Evolutionary conservation across 2,888 invertebrate species (phyloP).

Genomic region (Pollenia griseotomentosa): DNA sequence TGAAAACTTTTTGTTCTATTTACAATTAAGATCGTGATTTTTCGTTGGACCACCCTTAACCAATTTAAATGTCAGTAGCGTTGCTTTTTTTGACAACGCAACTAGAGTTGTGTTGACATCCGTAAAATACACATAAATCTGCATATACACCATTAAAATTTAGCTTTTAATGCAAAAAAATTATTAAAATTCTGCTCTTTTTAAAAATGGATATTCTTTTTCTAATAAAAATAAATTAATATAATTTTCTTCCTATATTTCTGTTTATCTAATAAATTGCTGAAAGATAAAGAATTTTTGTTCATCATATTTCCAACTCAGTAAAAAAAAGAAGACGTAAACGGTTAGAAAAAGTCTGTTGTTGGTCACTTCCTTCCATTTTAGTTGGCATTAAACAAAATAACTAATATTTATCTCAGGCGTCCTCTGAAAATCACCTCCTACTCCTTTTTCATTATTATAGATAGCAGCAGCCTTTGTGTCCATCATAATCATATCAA

Average conservation of each 20-base stretch:
- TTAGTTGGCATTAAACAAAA: not conserved
- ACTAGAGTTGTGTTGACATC: too few relatives aligned
- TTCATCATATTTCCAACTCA: not conserved
- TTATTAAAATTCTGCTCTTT: too few relatives aligned
- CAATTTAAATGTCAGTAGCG: too few relatives aligned
- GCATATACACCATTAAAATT: too few relatives aligned
- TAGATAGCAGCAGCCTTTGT: not conserved
- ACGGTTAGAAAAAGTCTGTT: constrained; percentile 17
- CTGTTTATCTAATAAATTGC: constrained; percentile 8
- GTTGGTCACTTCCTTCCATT: constrained; percentile 47
- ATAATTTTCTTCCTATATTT: not conserved
- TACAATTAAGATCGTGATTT: too few relatives aligned
- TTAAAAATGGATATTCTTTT: not conserved
- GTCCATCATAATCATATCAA: constrained; percentile 25
- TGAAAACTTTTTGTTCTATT: too few relatives aligned
- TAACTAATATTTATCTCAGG: constrained; percentile 29
- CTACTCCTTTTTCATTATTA: not conserved
- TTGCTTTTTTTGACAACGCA: too few relatives aligned
- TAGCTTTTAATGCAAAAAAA: too few relatives aligned
- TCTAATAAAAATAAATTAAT: not conserved
- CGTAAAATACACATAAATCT: too few relatives aligned
- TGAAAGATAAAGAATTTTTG: not conserved
- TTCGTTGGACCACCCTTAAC: too few relatives aligned
- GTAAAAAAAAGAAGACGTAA: too few relatives aligned
- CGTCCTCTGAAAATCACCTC: not conserved